Evolutionary conservation across 2,113 vertebrate species (phyloP), one percentile per base, ranked within the genome.

Genomic region (Serinus canaria): DNA sequence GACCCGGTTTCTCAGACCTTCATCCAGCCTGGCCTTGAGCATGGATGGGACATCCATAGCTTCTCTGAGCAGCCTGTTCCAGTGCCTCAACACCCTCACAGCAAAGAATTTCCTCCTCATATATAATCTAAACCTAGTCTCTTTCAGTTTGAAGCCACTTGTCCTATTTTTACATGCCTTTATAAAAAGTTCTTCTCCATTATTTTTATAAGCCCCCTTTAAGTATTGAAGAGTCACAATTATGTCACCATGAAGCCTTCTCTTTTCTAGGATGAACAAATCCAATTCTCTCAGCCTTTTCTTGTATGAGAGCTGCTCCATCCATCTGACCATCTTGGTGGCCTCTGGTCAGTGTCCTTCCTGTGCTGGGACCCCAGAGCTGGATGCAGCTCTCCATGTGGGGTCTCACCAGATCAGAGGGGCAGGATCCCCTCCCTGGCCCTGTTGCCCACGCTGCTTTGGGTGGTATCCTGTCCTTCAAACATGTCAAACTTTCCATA

Each of bases 401-500:
- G 28, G 23, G 7, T 67, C 15, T 74, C 44, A 46, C 5, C 58
- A 10, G 67, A 73, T 3, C 35, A 50, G 68, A 66, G 44, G 17
- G 3, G 11, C 19, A 67, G 9, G 67, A 89, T 52, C 15, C 8
- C 33, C 3, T 59, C 33, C 10, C 37, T 44, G 0, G 2, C 5
- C 23, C 23, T 67, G 37, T 23, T 81, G 44, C 1, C 37, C 50
- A 44, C 0, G 0, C 15, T 81, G 23, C 23, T 59, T 39, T 67
- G 19, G 44, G 33, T 50, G 23, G 18, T 44, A 58, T 37, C 15
- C 37, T 50, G 24, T 52, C 23, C 24, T 60, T 59, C 52, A 46
- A 39, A 14, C 14, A 6, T n/a, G 19, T 60, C 60, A 67, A n/a
- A 37, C 33, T 39, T 74, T 39, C 25, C 0, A 0, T 13, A 46